Evolutionary conservation across 2,888 invertebrate genomes (phyloP).

Genomic region (Oligia latruncula): DNA sequence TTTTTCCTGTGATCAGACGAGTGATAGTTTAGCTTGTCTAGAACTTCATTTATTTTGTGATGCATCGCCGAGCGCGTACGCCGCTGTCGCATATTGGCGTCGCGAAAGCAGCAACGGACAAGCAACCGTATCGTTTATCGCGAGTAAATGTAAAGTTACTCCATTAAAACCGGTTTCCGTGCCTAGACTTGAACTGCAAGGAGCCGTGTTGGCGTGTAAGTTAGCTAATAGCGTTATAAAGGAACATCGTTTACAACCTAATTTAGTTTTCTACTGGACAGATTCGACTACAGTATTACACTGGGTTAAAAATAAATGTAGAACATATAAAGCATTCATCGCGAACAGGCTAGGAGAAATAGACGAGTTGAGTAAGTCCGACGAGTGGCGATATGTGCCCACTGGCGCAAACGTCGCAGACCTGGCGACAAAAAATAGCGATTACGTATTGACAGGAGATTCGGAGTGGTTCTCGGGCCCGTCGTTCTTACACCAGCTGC

Average conservation of each 20-base stretch:
- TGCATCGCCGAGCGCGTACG: constrained; percentile 7
- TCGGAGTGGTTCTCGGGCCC: constrained; percentile 2
- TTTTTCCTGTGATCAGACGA: not conserved
- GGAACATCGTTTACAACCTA: not conserved
- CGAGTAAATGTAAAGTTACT: not conserved
- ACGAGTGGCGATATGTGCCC: constrained; percentile 3
- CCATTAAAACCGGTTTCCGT: constrained; percentile 1
- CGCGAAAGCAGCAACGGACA: not conserved
- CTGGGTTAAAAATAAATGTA: not conserved
- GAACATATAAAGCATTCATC: not conserved
- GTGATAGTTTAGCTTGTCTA: not conserved
- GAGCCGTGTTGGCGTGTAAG: constrained; percentile 6
- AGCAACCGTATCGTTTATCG: not conserved
- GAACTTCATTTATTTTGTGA: constrained; percentile 6
- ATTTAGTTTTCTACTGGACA: not conserved
- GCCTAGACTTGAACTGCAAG: not conserved
- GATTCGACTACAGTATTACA: constrained; percentile 7
- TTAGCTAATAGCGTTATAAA: constrained; percentile 1
- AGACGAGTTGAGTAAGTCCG: not conserved
- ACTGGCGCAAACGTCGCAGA: constrained; percentile 2
- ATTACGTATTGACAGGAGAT: not conserved
- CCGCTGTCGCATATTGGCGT: not conserved
- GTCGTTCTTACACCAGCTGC: constrained; percentile 1
- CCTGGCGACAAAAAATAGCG: not conserved
- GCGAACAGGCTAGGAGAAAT: not conserved